Conservation (phyloP, 2,797 vertebrate species). For the Chaetodon trifasciatus region DNA sequence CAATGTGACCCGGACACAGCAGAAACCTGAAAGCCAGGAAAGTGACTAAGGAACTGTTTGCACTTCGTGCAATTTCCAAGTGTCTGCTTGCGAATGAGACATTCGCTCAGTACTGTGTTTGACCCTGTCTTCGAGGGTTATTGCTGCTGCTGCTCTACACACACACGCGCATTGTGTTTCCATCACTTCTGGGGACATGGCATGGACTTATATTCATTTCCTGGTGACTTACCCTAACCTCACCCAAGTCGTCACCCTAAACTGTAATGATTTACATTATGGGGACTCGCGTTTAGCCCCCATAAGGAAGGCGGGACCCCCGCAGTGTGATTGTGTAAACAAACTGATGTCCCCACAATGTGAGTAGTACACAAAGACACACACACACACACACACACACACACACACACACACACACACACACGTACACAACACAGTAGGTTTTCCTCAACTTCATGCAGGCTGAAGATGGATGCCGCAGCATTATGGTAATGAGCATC, state of each 20-base stretch:
- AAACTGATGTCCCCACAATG: too few relatives aligned
- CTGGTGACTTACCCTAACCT: too few relatives aligned
- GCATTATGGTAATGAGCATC: slow-evolving; percentile 66
- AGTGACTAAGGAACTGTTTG: slow-evolving; percentile 8
- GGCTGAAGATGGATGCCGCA: slow-evolving; percentile 50
- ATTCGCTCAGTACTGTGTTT: slow-evolving; percentile 42
- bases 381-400: slow-evolving; percentile 1
- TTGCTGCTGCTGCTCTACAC: slow-evolving; percentile 5
- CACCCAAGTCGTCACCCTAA: too few relatives aligned
- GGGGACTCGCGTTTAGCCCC: too few relatives aligned
- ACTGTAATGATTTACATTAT: too few relatives aligned
- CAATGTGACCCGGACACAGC: slow-evolving; percentile 1
- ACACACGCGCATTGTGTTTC: slow-evolving; percentile 21
- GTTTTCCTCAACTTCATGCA: slow-evolving; percentile 40
- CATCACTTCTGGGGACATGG: too few relatives aligned
- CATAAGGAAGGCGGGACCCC: too few relatives aligned
- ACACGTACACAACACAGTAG: slow-evolving; percentile 10
- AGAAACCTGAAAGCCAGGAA: not conserved
- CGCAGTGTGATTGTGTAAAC: too few relatives aligned
- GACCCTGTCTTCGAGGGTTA: slow-evolving; percentile 34
- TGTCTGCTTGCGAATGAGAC: slow-evolving; percentile 52
- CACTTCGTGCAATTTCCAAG: slow-evolving; percentile 12
- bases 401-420: slow-evolving; percentile 24
- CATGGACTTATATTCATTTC: too few relatives aligned
- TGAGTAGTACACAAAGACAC: not conserved